phyloP scores from a whole-genome alignment of 2,888 invertebrate species.

The Drosophila merina region DNA sequence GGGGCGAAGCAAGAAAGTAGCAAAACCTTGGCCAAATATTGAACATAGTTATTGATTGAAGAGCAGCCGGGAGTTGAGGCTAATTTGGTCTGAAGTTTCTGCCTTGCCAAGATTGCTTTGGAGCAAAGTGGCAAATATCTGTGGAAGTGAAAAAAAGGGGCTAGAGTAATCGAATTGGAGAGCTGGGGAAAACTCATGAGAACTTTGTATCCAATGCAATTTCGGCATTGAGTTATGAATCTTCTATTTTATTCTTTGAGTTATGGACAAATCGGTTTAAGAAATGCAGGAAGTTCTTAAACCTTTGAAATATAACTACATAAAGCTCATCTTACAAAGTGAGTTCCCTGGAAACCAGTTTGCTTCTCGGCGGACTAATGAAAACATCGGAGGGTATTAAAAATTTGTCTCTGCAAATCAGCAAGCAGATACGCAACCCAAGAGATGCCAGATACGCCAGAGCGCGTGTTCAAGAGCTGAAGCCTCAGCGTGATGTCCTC shows the following conservation, averaged over 20 bases:
- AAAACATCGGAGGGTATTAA: constrained; percentile 51
- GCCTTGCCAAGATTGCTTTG: constrained; percentile 27
- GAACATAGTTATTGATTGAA: constrained; percentile 67
- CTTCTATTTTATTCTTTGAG: neutral
- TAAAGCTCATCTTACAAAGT: neutral
- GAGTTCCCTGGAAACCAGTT: constrained; percentile 10
- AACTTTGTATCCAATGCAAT: constrained; percentile 11
- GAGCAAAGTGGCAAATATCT: constrained; percentile 13
- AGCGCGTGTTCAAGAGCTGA: constrained; percentile 14
- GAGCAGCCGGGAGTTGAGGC: constrained; percentile 8
- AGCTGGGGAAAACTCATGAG: constrained; percentile 21
- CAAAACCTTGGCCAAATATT: constrained; percentile 65
- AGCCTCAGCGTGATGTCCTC: constrained; percentile 69
- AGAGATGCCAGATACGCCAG: constrained; percentile 12
- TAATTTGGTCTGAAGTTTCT: constrained; percentile 41
- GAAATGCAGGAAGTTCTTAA: neutral
- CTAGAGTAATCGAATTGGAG: constrained; percentile 32
- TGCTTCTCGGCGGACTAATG: constrained; percentile 27
- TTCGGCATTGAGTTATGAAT: constrained; percentile 3
- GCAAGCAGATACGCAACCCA: constrained; percentile 27
- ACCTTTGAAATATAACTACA: neutral
- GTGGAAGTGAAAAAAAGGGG: constrained; percentile 28
- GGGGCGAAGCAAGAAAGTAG: constrained; percentile 42
- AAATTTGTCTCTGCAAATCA: constrained; percentile 68
- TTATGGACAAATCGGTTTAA: neutral